Percentiles rank a stretch among this genome's conserved stretches.
These are phyloP conservation scores for Uria lomvia DNA, from an alignment of 2,113 vertebrate genomes.

Conservation along the genomic window DNA sequence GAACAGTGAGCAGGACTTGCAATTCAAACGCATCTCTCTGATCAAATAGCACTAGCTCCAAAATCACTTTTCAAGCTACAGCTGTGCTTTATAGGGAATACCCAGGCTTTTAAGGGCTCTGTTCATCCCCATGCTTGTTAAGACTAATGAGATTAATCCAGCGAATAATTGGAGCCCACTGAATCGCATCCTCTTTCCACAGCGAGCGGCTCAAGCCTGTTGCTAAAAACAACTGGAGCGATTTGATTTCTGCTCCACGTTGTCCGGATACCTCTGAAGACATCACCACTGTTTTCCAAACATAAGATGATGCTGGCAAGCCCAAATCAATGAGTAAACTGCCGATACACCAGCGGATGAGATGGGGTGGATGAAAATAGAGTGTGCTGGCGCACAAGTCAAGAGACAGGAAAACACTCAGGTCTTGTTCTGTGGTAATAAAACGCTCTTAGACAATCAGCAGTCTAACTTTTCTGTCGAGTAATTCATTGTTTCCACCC, in stretches of 20 bases:
- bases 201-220: conserved; percentile 62
- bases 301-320: not conserved
- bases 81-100: not conserved
- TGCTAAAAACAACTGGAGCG: not conserved
- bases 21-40: not conserved
- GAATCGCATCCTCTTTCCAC: conserved; percentile 7
- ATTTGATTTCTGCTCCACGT: not conserved
- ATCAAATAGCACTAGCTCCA: not conserved
- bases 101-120: not conserved
- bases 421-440: not conserved
- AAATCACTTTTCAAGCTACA: not conserved
- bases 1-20: not conserved
- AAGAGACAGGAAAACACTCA: not conserved
- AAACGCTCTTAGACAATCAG: not conserved
- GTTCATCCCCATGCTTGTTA: not conserved
- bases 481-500: not conserved
- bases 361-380: not conserved
- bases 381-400: rapidly evolving
- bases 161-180: not conserved
- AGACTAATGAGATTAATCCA: not conserved
- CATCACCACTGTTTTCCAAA: not conserved
- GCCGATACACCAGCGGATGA: rapidly evolving
- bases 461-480: not conserved
- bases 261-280: not conserved
- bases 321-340: not conserved